Conservation (phyloP, 1,140 invertebrate genomes). For the Samia ricini region DNA sequence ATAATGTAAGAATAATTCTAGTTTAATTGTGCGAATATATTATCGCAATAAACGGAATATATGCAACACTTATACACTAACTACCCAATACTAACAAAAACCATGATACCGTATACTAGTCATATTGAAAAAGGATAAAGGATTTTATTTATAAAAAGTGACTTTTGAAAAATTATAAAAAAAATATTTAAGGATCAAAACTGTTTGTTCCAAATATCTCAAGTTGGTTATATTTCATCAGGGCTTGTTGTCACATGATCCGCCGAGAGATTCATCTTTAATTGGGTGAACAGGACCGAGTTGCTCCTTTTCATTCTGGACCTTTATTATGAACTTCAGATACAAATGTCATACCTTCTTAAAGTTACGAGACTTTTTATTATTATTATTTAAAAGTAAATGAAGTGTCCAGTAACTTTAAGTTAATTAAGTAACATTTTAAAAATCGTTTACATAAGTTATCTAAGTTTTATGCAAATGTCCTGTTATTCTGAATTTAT, state of each 20-base stretch:
- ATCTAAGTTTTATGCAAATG: too few species aligned
- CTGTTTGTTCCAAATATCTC: slow-evolving; percentile 19
- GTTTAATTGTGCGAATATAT: too few species aligned
- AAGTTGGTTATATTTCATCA: slow-evolving; percentile 55
- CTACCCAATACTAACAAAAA: too few species aligned
- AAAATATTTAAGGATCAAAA: slow-evolving; percentile 34
- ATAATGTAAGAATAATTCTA: background rate
- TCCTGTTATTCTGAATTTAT: too few species aligned
- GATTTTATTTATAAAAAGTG: too few species aligned
- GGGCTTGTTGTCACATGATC: slow-evolving; percentile 59
- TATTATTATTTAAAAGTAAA: slow-evolving; percentile 13
- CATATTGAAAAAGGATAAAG: too few species aligned
- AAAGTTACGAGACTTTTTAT: slow-evolving; percentile 1
- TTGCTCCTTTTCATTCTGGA: slow-evolving; percentile 29
- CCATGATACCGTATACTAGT: too few species aligned
- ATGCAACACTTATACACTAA: too few species aligned
- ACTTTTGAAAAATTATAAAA: background rate
- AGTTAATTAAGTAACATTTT: too few species aligned
- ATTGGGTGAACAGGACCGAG: slow-evolving; percentile 49
- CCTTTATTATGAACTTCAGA: slow-evolving; percentile 32
- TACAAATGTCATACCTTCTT: slow-evolving; percentile 22
- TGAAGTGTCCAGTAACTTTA: background rate
- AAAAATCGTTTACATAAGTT: too few species aligned
- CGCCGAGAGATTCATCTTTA: slow-evolving; percentile 60
- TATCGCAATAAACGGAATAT: too few species aligned